Evolutionary conservation across 2,888 invertebrate species (phyloP).

Genomic region (Melolontha melolontha): DNA sequence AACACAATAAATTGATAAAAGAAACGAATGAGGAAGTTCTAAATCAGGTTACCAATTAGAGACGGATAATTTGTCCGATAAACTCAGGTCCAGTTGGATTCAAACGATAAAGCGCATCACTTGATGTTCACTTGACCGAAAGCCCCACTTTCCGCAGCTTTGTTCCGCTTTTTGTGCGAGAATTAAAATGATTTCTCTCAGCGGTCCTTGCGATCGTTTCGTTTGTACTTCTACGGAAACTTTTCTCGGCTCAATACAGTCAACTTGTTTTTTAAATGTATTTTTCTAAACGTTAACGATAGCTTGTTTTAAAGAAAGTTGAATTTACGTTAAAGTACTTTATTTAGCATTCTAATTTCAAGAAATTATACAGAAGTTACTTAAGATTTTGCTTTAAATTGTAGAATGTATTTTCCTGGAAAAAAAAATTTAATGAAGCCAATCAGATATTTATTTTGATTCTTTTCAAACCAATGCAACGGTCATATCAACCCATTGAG

Average conservation of each 20-base stretch:
- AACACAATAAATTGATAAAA: constrained; percentile 55
- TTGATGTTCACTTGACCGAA: constrained; percentile 56
- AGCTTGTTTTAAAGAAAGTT: too few species aligned
- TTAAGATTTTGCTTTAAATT: too few species aligned
- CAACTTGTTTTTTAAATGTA: too few species aligned
- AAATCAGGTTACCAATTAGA: constrained; percentile 63
- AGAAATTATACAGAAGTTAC: too few species aligned
- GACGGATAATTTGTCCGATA: constrained; percentile 62
- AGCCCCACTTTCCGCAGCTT: constrained; percentile 43
- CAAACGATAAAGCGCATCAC: constrained; percentile 54
- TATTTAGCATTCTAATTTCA: too few species aligned
- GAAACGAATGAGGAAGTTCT: constrained; percentile 55
- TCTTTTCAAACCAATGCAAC: too few species aligned
- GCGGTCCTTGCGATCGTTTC: constrained; percentile 6
- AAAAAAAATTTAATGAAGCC: too few species aligned
- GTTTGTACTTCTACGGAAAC: background rate
- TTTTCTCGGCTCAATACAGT: background rate
- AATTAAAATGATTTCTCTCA: constrained; percentile 19
- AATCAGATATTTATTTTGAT: too few species aligned
- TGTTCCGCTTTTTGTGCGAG: constrained; percentile 32
- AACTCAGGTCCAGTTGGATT: constrained; percentile 57
- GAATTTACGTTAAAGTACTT: too few species aligned
- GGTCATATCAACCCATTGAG: too few species aligned
- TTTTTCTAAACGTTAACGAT: too few species aligned
- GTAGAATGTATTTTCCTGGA: too few species aligned